phyloP scores from a whole-genome alignment of 2,888 invertebrate species.

The Leptopterna dolabrata region DNA sequence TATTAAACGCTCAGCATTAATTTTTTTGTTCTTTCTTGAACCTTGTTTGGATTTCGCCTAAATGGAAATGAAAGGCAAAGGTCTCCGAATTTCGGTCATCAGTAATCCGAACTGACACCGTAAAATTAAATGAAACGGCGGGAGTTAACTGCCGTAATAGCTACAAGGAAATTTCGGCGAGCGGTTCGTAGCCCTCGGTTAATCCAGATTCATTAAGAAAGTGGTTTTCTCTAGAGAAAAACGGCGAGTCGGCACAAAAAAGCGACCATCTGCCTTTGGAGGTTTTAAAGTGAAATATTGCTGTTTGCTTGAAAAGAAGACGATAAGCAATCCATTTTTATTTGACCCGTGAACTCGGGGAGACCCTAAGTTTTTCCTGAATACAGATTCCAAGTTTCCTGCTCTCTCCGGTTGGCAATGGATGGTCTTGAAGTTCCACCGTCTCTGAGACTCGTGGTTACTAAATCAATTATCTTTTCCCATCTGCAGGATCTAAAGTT shows the following conservation, averaged over 20 bases:
- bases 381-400: background rate
- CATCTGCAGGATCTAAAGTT: background rate
- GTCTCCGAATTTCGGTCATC: background rate
- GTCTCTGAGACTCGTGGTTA: background rate
- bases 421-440: background rate
- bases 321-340: background rate
- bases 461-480: background rate
- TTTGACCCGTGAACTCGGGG: background rate
- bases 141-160: background rate
- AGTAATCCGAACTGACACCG: background rate
- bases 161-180: constrained; percentile 10
- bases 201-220: constrained; percentile 25
- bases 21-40: background rate
- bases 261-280: background rate
- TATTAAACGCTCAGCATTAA: no score
- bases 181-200: background rate
- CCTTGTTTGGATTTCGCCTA: background rate
- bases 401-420: no score
- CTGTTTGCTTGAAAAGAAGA: constrained; percentile 3
- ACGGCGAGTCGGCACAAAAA: background rate
- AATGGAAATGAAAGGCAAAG: background rate
- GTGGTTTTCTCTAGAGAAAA: background rate
- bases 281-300: constrained; percentile 11
- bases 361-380: background rate
- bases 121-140: background rate